These are phyloP conservation scores for Orthosia gracilis DNA, from an alignment of 2,888 invertebrate genomes.

Conservation along the genomic window DNA sequence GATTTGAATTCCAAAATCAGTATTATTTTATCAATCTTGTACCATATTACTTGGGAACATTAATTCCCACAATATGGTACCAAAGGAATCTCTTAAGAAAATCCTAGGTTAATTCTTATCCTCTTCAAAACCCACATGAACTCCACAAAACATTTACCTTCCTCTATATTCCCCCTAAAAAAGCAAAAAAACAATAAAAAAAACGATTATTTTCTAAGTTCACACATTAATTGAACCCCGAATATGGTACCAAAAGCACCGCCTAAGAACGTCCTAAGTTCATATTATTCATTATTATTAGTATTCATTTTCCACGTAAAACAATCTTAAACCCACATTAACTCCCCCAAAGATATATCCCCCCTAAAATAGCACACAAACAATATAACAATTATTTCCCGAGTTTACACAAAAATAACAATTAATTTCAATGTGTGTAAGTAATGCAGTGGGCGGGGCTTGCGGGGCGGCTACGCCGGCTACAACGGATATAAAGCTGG, in stretches of 20 bases:
- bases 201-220: conserved; percentile 37
- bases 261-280: not conserved
- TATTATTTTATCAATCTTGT: too few relatives aligned
- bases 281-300: too few relatives aligned
- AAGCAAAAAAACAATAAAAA: conserved; percentile 17
- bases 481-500: conserved; percentile 78
- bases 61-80: not conserved
- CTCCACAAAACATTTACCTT: conserved; percentile 14
- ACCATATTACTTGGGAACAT: too few relatives aligned
- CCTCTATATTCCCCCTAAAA: conserved; percentile 20
- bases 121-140: conserved; percentile 4
- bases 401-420: conserved; percentile 66
- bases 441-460: conserved; percentile 73
- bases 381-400: conserved; percentile 40
- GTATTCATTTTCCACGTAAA: not conserved
- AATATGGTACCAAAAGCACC: not conserved
- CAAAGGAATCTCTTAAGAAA: not conserved
- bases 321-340: not conserved
- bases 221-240: conserved; percentile 4
- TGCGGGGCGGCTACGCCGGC: conserved; percentile 66
- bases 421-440: conserved; percentile 74
- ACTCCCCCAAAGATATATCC: conserved; percentile 17
- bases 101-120: not conserved
- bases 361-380: conserved; percentile 41
- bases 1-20: not conserved